Evolutionary conservation across 2,113 vertebrate species (phyloP), one percentile per base, ranked within the genome.

Genomic region (Pholis gunnellus): DNA sequence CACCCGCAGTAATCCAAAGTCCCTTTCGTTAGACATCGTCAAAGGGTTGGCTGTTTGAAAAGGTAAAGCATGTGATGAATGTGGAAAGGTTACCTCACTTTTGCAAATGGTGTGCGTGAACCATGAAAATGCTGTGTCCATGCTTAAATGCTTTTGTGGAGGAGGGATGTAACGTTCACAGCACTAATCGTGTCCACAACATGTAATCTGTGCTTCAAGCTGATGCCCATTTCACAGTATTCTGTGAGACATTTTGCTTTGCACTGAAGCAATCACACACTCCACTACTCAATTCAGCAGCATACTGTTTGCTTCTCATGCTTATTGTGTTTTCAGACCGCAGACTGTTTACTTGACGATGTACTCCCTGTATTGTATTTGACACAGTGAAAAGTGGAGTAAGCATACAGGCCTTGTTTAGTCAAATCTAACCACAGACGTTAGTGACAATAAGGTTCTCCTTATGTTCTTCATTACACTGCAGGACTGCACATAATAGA

Each of bases 181-280:
- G 52, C 36, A 36, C 34, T 46, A 78, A 69, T 69, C 15, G 8
- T 20, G 65, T 60, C 29, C 54, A 69, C 29, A 50, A 69, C 27
- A 38, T 8, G 18, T 50, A 17, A 57, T 59, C 50, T 52, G 29
- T 25, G 48, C 59, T 71, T 50, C 11, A 46, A 13, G 46, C 54
- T 31, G 15, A 69, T 56, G 34, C 44, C 20, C 72, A 81, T 81
- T 81, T 73, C 70, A 73, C 36, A 81, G 48, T 44, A 27, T 73
- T 60, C 50, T 40, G 4, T 29, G 9, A 48, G 54, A 50, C 29
- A 42, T 40, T 40, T 69, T 42, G 18, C 31, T 50, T 56, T 67
- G 22, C 27, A 46, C 22, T 54, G 54, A 61, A 56, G 46, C 56
- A 64, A 64, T 83, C 60, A 50, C 68, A 66, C 60, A 72, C n/a